phyloP scores from a whole-genome alignment of 2,797 vertebrate species.

The Spinus olivaceus region DNA sequence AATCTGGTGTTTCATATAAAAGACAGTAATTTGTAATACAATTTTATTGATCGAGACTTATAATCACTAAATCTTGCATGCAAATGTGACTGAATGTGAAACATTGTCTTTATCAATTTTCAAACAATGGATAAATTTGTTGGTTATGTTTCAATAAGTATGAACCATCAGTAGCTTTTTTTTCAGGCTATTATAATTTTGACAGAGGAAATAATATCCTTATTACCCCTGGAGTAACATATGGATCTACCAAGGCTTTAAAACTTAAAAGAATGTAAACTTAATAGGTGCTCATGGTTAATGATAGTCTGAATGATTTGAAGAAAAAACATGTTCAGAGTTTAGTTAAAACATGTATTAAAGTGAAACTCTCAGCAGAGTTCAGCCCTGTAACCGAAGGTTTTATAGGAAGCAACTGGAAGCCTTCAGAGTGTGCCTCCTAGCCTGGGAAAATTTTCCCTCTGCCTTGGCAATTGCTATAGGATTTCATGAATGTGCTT shows the following conservation, averaged over 20 bases:
- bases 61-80: not conserved
- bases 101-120: slow-evolving; percentile 4
- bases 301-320: not conserved
- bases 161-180: slow-evolving; percentile 6
- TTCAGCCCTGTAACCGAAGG: not conserved
- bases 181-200: not conserved
- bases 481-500: not conserved
- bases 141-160: slow-evolving; percentile 9
- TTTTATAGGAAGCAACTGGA: not conserved
- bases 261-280: not conserved
- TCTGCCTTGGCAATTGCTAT: not conserved
- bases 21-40: not conserved
- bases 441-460: not conserved
- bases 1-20: not conserved
- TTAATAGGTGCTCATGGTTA: not conserved
- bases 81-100: not conserved
- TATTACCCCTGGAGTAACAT: not conserved
- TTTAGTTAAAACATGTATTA: not conserved
- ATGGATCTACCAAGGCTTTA: not conserved
- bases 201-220: not conserved
- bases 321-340: not conserved
- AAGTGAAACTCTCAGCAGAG: not conserved
- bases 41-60: not conserved
- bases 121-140: slow-evolving; percentile 1
- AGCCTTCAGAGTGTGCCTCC: not conserved